These are phyloP conservation scores for Wasmannia auropunctata DNA, from an alignment of 1,140 invertebrate species.

Conservation along the genomic window DNA sequence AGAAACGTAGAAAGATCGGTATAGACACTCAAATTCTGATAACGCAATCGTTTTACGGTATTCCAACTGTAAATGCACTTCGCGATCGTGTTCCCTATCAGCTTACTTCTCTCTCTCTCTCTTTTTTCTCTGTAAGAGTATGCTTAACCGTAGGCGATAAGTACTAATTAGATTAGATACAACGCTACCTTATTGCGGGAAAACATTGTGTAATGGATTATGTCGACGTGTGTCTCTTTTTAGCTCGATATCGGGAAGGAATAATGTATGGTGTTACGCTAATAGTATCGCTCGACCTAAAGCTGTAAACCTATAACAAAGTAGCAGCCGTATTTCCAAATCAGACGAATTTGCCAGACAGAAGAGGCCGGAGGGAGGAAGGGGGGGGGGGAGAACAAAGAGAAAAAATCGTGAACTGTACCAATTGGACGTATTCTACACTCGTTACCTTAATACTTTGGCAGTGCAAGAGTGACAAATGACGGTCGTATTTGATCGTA, in stretches of 20 bases:
- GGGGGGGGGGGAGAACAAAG: not conserved
- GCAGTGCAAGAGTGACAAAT: conserved; percentile 67
- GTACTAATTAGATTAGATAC: conserved; percentile 26
- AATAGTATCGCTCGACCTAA: not conserved
- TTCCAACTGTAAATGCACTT: conserved; percentile 60
- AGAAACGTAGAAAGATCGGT: conserved; percentile 14
- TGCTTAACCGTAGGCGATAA: conserved; percentile 19
- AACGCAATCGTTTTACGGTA: conserved; percentile 11
- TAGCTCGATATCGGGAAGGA: conserved; percentile 30
- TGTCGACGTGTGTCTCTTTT: conserved; percentile 6
- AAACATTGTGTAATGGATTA: conserved; percentile 28
- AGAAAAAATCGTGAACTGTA: not conserved
- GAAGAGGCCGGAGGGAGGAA: not conserved
- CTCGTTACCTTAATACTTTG: conserved; percentile 53
- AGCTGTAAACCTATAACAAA: conserved; percentile 1
- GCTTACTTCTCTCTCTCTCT: not conserved
- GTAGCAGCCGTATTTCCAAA: conserved; percentile 5
- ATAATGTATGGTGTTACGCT: conserved; percentile 20
- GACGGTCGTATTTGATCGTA: not conserved
- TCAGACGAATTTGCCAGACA: not conserved
- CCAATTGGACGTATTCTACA: conserved; percentile 12
- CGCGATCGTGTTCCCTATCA: conserved; percentile 20
- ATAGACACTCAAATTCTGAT: not conserved
- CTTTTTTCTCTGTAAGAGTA: conserved; percentile 3
- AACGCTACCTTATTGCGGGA: conserved; percentile 15